Conservation (phyloP, 92 coral and sea anemone genomes). For the Epizoanthus fatuus region DNA sequence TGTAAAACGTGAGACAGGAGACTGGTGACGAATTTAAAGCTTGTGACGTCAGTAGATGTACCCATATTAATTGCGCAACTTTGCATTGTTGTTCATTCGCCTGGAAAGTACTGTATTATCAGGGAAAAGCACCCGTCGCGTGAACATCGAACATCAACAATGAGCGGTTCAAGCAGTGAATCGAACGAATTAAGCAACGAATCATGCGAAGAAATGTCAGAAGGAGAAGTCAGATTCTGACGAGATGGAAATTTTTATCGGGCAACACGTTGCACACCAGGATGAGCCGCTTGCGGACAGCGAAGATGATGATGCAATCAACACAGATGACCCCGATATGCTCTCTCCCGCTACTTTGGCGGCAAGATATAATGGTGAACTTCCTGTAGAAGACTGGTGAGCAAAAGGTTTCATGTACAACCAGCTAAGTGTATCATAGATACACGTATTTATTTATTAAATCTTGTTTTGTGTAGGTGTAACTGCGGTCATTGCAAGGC, state of each 20-base stretch:
- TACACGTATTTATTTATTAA: neutral
- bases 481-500: neutral
- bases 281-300: conserved; percentile 2
- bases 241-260: neutral
- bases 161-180: neutral
- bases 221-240: conserved; percentile 8
- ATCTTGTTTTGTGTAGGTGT: neutral
- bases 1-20: neutral
- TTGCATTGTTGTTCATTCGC: neutral
- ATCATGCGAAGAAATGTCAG: conserved; percentile 8
- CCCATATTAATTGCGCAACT: neutral
- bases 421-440: neutral
- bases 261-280: neutral
- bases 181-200: neutral
- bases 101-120: neutral
- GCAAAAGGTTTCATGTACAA: neutral
- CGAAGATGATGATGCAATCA: neutral
- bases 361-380: neutral
- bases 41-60: conserved; percentile 6
- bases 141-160: neutral
- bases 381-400: neutral
- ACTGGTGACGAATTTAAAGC: neutral
- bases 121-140: too few species aligned
- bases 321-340: conserved; percentile 1
- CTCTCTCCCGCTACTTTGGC: conserved; percentile 1